phyloP scores from a whole-genome alignment of 2,113 vertebrate species.

The Neogale vison region DNA sequence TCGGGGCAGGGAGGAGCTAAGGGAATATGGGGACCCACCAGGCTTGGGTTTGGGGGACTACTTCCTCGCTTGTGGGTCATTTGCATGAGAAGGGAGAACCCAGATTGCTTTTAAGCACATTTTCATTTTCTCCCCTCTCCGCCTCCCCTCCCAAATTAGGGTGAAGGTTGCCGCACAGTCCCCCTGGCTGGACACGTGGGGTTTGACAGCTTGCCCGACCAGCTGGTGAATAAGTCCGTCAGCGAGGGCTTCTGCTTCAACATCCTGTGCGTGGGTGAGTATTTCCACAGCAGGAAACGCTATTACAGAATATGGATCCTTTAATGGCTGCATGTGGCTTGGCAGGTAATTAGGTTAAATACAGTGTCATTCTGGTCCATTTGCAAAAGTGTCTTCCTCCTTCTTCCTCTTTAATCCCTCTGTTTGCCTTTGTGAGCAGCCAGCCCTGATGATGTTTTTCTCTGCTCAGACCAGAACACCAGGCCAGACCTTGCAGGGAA shows the following conservation, averaged over 20 bases:
- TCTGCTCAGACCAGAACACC: background rate
- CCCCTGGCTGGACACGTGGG: constrained; percentile 97
- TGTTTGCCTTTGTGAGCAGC: constrained; percentile 35
- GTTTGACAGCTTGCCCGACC: constrained; percentile 99
- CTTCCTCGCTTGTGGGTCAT: background rate
- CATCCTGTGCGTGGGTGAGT: constrained; percentile 99
- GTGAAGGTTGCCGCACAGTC: constrained; percentile 94
- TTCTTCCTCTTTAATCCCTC: background rate
- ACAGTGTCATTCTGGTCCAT: constrained; percentile 66
- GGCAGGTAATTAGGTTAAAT: constrained; percentile 77
- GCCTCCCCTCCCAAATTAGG: constrained; percentile 82
- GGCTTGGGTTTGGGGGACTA: background rate
- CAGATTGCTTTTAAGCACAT: constrained; percentile 23
- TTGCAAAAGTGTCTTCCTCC: background rate
- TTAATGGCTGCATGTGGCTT: constrained; percentile 76
- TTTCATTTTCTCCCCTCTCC: constrained; percentile 51
- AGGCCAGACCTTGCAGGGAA: background rate
- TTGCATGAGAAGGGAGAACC: background rate
- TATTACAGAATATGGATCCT: constrained; percentile 78
- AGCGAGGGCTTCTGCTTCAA: constrained; percentile 99
- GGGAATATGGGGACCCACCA: background rate
- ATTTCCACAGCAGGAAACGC: constrained; percentile 84
- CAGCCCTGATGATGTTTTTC: constrained; percentile 55
- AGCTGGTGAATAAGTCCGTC: constrained; percentile 99
- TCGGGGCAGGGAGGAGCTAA: background rate